Percentiles rank a stretch among this genome's conserved stretches.
These are phyloP conservation scores for Branchipolynoe longqiensis DNA, from an alignment of 2,888 invertebrate species.

Conservation along the genomic window DNA sequence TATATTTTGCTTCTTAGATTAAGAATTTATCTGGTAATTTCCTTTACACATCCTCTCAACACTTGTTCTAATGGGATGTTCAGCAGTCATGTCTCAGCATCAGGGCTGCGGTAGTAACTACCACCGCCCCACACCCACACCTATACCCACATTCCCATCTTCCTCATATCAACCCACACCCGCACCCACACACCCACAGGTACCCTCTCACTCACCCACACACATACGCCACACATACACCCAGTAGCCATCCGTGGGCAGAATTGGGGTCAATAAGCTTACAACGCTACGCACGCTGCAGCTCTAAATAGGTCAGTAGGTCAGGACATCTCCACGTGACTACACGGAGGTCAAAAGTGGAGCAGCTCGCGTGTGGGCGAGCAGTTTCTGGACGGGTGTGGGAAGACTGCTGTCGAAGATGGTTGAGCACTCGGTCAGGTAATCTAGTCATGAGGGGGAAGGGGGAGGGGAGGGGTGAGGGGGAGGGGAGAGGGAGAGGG, in stretches of 20 bases:
- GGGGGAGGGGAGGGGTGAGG: too few species aligned
- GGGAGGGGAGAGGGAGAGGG: too few species aligned
- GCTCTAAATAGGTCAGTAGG: constrained; percentile 43
- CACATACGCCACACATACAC: not conserved
- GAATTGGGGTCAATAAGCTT: constrained; percentile 3
- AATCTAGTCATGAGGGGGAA: too few species aligned
- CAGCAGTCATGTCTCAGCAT: too few species aligned
- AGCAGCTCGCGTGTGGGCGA: constrained; percentile 33
- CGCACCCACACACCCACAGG: not conserved
- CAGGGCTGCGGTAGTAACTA: too few species aligned
- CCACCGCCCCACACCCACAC: not conserved
- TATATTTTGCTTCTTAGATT: too few species aligned
- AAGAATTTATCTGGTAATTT: too few species aligned
- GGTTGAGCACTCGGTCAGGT: too few species aligned
- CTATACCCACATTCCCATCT: not conserved
- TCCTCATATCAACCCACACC: too few species aligned
- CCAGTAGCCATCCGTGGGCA: not conserved
- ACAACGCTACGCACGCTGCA: not conserved
- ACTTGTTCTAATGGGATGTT: too few species aligned
- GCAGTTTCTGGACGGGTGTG: not conserved
- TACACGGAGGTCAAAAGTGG: not conserved
- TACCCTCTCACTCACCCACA: not conserved
- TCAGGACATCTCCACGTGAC: constrained; percentile 18
- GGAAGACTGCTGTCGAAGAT: too few species aligned
- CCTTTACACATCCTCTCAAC: too few species aligned